Conservation (phyloP, 1,140 invertebrate genomes). For the Caenorhabditis inopinata region DNA sequence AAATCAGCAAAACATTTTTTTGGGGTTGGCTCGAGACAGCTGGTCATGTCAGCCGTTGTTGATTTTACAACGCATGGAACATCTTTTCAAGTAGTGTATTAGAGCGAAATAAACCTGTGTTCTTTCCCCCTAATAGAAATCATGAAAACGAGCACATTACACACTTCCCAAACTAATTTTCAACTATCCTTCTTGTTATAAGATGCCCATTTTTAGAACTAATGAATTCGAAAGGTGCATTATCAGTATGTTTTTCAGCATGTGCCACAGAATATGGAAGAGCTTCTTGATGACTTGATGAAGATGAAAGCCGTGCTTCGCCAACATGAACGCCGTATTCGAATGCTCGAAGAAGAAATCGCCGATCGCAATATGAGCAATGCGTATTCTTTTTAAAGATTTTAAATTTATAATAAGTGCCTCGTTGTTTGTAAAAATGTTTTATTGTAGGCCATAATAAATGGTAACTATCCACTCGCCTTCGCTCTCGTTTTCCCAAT, state of each 20-base stretch:
- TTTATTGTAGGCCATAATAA: slow-evolving; percentile 15
- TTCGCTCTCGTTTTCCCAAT: background rate
- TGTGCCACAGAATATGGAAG: slow-evolving; percentile 71
- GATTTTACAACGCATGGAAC: too few relatives aligned
- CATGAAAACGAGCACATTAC: too few relatives aligned
- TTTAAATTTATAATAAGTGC: background rate
- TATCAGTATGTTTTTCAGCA: slow-evolving; percentile 16
- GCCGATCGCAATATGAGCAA: slow-evolving; percentile 57
- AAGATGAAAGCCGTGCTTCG: slow-evolving; percentile 88
- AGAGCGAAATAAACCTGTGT: too few relatives aligned
- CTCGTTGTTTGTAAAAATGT: background rate
- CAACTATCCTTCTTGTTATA: too few relatives aligned
- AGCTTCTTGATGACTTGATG: slow-evolving; percentile 81
- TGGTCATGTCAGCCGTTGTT: too few relatives aligned
- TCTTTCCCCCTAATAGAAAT: too few relatives aligned
- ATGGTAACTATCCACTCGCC: background rate
- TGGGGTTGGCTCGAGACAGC: too few relatives aligned
- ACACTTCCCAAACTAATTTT: too few relatives aligned
- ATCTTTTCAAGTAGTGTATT: too few relatives aligned
- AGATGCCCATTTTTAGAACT: too few relatives aligned
- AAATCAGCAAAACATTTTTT: too few relatives aligned
- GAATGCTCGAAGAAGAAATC: slow-evolving; percentile 73
- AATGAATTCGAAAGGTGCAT: too few relatives aligned
- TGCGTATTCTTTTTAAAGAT: slow-evolving; percentile 52
- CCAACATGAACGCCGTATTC: slow-evolving; percentile 86